Percentiles rank a stretch among this genome's conserved stretches.
phyloP scores from a whole-genome alignment of 2,113 vertebrate species.

The Callaeas wilsoni region DNA sequence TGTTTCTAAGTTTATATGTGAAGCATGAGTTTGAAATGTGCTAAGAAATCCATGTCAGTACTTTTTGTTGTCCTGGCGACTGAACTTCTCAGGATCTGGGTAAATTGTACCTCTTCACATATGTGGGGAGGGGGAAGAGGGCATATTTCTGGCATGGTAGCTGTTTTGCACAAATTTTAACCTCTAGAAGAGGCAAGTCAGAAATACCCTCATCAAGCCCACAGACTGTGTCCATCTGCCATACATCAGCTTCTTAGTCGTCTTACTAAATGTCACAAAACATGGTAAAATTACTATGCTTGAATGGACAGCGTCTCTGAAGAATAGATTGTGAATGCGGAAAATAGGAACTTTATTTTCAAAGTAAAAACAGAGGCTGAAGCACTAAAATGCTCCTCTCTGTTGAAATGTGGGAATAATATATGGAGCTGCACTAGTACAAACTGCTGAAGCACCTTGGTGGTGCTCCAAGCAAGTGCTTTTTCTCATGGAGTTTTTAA shows the following conservation, averaged over 20 bases:
- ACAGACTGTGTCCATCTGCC: neutral
- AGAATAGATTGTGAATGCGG: neutral
- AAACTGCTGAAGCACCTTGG: neutral
- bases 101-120: neutral
- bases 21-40: neutral
- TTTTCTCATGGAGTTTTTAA: slow-evolving; percentile 19
- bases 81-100: neutral
- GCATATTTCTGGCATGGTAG: neutral
- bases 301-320: neutral
- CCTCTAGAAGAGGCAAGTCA: neutral
- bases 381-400: neutral
- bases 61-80: neutral
- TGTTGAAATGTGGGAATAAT: neutral
- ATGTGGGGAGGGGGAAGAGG: neutral
- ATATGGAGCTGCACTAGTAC: neutral
- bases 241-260: neutral
- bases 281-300: neutral
- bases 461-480: neutral
- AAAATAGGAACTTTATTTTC: neutral
- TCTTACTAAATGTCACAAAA: neutral
- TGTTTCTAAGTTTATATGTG: neutral
- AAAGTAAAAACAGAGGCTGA: neutral
- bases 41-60: neutral
- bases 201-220: neutral
- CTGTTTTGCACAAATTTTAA: neutral